phyloP scores from a whole-genome alignment of 2,113 vertebrate genomes.

The Enhydra lutris region DNA sequence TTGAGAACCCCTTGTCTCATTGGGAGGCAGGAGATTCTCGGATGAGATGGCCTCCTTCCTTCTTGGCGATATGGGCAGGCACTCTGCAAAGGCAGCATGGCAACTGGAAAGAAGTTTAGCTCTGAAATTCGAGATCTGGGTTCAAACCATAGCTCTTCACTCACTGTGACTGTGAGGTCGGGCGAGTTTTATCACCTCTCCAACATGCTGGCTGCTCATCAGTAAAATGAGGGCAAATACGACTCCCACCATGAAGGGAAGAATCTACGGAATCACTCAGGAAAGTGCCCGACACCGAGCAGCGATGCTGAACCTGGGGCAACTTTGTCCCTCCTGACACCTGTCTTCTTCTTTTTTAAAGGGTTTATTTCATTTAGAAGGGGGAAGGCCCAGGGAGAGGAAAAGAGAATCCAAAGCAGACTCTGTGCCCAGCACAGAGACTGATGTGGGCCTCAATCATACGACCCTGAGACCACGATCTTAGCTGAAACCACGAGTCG shows the following conservation, averaged over 20 bases:
- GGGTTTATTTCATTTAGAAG: neutral
- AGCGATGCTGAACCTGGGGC: neutral
- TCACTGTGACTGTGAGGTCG: neutral
- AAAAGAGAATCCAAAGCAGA: neutral
- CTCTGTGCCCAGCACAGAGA: neutral
- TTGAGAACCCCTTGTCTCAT: neutral
- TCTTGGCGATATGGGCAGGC: neutral
- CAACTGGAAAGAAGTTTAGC: neutral
- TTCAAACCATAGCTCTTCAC: neutral
- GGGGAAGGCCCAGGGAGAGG: neutral
- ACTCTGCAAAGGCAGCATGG: neutral
- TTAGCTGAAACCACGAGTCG: neutral
- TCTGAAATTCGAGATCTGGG: neutral
- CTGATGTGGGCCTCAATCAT: neutral
- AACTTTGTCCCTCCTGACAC: neutral
- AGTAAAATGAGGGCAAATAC: neutral
- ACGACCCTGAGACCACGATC: neutral
- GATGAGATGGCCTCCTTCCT: neutral
- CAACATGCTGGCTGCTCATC: neutral
- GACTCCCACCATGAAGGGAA: neutral
- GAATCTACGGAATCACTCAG: neutral
- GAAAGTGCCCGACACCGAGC: rapidly evolving
- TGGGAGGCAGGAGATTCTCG: neutral
- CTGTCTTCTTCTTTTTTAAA: neutral
- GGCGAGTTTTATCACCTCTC: neutral